Conservation (phyloP, 2,113 vertebrate genomes). For the Prietella phreatophila region DNA sequence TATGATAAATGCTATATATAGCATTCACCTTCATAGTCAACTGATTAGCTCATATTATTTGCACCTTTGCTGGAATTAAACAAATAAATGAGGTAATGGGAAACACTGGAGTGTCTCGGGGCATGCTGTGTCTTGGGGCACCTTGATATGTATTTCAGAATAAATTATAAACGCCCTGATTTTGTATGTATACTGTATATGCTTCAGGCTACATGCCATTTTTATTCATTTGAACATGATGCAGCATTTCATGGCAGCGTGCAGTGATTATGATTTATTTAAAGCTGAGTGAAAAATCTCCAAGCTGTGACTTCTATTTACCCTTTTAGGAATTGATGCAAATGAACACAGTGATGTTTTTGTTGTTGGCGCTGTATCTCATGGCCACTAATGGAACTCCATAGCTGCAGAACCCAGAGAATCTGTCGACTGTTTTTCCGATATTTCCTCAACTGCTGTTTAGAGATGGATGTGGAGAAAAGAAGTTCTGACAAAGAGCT, state of each 20-base stretch:
- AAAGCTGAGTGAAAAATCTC: background rate
- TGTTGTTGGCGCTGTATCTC: constrained; percentile 88
- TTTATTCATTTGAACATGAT: background rate
- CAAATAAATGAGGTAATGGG: background rate
- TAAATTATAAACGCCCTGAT: background rate
- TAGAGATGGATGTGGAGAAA: constrained; percentile 98
- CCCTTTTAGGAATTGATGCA: background rate
- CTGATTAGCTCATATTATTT: background rate
- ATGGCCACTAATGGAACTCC: constrained; percentile 97
- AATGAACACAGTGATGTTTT: background rate
- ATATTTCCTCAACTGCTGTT: constrained; percentile 91
- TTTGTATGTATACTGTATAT: background rate
- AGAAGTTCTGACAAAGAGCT: constrained; percentile 92
- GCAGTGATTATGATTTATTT: background rate
- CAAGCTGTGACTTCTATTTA: background rate
- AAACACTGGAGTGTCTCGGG: background rate
- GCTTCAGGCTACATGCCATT: background rate
- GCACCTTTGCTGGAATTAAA: background rate
- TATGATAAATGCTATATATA: too few relatives aligned
- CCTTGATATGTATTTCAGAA: background rate
- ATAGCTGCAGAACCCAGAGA: constrained; percentile 95
- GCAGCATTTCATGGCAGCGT: background rate
- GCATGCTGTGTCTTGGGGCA: background rate
- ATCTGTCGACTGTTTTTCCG: constrained; percentile 84
- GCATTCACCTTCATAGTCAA: too few relatives aligned